Evolutionary conservation across 2,113 vertebrate genomes (phyloP), one percentile per base, ranked within the genome.

Genomic region (Cryptomyrus ogoouensis): DNA sequence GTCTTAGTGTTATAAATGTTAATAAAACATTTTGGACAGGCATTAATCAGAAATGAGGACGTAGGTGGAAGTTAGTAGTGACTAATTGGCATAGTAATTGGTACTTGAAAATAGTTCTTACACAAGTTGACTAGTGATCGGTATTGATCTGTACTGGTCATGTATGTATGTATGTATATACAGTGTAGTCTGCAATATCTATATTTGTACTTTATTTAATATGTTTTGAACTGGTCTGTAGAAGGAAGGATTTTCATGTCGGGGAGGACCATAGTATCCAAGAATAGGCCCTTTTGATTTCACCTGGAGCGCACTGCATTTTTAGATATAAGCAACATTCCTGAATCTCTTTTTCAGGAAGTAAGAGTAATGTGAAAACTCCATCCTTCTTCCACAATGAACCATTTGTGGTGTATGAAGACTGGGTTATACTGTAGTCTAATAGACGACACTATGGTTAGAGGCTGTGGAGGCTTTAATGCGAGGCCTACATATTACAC

Each of bases 171-270:
- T 87, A 87, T 87, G 85, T 87, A 87, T 56, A 84, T 84, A 84
- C 47, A 83, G 80, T 84, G 80, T 89, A 89, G 80, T 39, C 83
- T 89, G 66, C 44, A 39, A 62, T 89, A 70, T 83, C 46, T 89
- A 83, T 89, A 83, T 89, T 52, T 83, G 35, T 84, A 58, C 39
- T 58, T 52, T 6, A 84, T 35, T n/a, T 53, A 39, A 90, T 91
- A 89, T 91, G 62, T 90, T 90, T 89, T 91, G 74, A 90, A 88
- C 44, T 77, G 56, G 87, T 35, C 83, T 27, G 83, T 49, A 86
- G 47, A 44, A 56, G 31, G 53, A 56, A 87, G 13, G 13, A 50
- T 52, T 87, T 87, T 87, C n/a, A 35, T 53, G 27, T 21, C 10
- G 56, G 50, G 10, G 85, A 53, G 50, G 50, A 53, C 27, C 15